These are phyloP conservation scores for Yponomeuta sedellus DNA, from an alignment of 2,888 invertebrate species.

Conservation along the genomic window DNA sequence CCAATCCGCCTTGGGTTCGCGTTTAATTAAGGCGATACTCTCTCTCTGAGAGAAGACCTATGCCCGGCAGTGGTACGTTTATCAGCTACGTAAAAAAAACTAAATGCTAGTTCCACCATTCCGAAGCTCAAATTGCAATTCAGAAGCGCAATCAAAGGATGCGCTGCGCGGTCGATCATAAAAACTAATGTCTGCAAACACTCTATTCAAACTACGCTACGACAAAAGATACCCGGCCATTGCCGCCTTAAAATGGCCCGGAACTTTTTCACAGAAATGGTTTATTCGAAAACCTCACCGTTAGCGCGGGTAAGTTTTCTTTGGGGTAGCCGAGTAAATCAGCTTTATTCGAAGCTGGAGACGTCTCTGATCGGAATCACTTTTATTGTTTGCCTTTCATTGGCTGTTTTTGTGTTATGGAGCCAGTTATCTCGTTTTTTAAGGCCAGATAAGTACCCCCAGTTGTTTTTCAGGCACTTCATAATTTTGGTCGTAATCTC, in stretches of 20 bases:
- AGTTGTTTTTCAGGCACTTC: too few relatives aligned
- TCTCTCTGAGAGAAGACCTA: too few relatives aligned
- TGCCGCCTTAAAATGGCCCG: constrained; percentile 58
- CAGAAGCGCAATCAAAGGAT: constrained; percentile 13
- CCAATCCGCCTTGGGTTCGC: too few relatives aligned
- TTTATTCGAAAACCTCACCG: constrained; percentile 71
- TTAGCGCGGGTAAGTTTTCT: constrained; percentile 68
- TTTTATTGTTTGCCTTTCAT: constrained; percentile 71
- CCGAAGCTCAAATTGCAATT: background rate
- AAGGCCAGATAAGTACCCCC: background rate
- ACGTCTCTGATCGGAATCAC: constrained; percentile 69
- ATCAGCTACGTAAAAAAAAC: background rate
- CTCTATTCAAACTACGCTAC: constrained; percentile 43
- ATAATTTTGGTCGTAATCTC: too few relatives aligned
- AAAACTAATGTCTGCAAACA: constrained; percentile 65
- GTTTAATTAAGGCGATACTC: too few relatives aligned
- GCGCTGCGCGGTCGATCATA: constrained; percentile 37
- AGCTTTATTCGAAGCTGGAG: constrained; percentile 61
- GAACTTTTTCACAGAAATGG: constrained; percentile 72
- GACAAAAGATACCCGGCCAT: constrained; percentile 4
- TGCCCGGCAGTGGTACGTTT: too few relatives aligned
- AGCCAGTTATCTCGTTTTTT: background rate
- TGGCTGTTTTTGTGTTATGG: constrained; percentile 50
- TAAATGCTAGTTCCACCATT: background rate
- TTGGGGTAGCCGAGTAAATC: constrained; percentile 59